Base-by-base conservation (phyloP, 1,140 invertebrate genomes). In the Plodia interpunctella region DNA sequence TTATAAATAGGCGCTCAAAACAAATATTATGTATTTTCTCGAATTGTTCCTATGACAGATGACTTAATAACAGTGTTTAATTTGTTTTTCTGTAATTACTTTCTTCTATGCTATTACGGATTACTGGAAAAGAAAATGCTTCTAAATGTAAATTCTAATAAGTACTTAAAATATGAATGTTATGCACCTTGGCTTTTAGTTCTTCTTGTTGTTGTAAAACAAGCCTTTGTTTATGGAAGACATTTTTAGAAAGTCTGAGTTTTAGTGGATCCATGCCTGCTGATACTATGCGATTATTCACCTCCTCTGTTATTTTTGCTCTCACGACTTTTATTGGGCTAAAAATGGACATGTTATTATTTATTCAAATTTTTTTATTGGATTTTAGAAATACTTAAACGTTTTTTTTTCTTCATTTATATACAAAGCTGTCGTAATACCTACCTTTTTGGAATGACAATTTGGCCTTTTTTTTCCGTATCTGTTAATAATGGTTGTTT, bases 261-360 rank as follows among this genome's bases (percentile, higher is more conserved):
- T 88, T 92, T 25, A 92, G 87, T 5, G 92, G 90, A 77, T 92
- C 91, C 8, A 93, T 86, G 32, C 92, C 92, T 32, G 92, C 74
- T 60, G 90, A 84, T 60, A 81, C 78, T 62, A 93, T 62, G 63
- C 72, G 90, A 61, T 71, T 90, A 70, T 84, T 91, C 52, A 90
- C 86, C 69, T 88, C 83, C 74, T 88, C 86, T 30, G 80, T 84
- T 57, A 88, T 65, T 78, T 86, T 88, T 6, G 86, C 83, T 63
- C 86, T 66, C 49, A 88, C 59, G 59, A 88, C 59, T 68, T 83
- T 86, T n/a, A 79, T 49, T 0, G 86, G 86, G 56, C 86, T 88
- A 66, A 54, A 77, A 76, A 35, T 54, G 54, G 21, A 35, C 11
- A 18, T 54, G 17, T 19, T 50, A 18, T 21, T 44, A 49, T 49